Conservation (phyloP, 2,888 invertebrate species). For the Drosophila lacicola region DNA sequence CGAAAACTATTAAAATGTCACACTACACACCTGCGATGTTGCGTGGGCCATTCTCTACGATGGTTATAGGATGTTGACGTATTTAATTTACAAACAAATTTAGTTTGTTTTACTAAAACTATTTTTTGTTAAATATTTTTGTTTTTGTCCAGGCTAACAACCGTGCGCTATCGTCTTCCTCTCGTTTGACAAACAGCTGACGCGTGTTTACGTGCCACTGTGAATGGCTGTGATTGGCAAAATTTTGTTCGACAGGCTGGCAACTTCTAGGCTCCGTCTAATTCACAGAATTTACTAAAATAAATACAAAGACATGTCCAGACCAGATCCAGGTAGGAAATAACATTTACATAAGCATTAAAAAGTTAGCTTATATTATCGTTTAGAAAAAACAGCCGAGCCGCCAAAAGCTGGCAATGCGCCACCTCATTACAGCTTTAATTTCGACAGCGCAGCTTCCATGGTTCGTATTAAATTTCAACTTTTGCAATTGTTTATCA, state of each 20-base stretch:
- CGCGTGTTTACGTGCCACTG: constrained; percentile 9
- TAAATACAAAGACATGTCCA: constrained; percentile 69
- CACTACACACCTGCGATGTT: constrained; percentile 81
- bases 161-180: constrained; percentile 42
- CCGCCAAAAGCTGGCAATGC: constrained; percentile 29
- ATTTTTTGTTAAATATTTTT: constrained; percentile 21
- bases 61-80: constrained; percentile 5
- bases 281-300: constrained; percentile 34
- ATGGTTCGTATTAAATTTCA: constrained; percentile 49
- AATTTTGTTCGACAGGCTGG: constrained; percentile 8
- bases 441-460: constrained; percentile 45
- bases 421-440: constrained; percentile 50
- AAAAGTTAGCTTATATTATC: not conserved
- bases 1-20: not conserved
- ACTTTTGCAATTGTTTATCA: not conserved
- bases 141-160: constrained; percentile 44
- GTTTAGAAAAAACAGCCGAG: constrained; percentile 25
- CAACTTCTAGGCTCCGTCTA: constrained; percentile 25
- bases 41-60: constrained; percentile 80
- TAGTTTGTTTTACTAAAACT: not conserved
- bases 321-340: constrained; percentile 39
- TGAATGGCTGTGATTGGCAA: constrained; percentile 26
- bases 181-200: constrained; percentile 58
- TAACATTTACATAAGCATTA: not conserved
- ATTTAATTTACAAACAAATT: constrained; percentile 16